Percentiles rank a stretch among this genome's conserved stretches.
These are phyloP conservation scores for Drosophila arawakana DNA, from an alignment of 1,140 invertebrate species.

Conservation along the genomic window DNA sequence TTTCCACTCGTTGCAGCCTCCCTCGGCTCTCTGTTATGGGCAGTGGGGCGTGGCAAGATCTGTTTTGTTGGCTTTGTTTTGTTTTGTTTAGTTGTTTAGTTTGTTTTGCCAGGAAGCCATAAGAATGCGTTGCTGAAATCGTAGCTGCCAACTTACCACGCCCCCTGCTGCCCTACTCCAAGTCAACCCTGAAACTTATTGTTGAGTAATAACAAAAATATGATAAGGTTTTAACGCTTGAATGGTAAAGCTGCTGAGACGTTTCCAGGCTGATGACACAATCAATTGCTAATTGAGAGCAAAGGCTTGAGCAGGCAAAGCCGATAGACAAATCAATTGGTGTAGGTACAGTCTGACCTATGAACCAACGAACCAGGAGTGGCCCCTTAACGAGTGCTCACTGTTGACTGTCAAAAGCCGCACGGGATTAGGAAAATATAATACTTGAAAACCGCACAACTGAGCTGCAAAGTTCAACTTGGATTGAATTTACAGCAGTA, in stretches of 20 bases:
- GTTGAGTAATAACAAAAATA: conserved; percentile 74
- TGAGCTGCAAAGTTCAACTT: conserved; percentile 66
- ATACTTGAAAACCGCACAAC: conserved; percentile 62
- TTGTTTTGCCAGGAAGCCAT: conserved; percentile 55
- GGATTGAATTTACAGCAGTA: conserved; percentile 66
- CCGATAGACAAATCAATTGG: conserved; percentile 11
- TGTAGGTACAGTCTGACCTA: background rate
- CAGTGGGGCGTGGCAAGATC: conserved; percentile 55
- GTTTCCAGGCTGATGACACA: conserved; percentile 37
- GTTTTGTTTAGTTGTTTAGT: conserved; percentile 1
- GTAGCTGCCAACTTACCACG: conserved; percentile 10
- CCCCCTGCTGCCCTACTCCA: conserved; percentile 17
- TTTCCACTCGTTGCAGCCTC: background rate
- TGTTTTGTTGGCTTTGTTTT: conserved; percentile 8
- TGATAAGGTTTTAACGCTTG: conserved; percentile 61
- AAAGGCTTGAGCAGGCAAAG: conserved; percentile 2
- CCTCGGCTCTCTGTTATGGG: conserved; percentile 18
- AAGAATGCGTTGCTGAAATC: conserved; percentile 55
- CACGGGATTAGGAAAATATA: conserved; percentile 58
- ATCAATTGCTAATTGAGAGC: conserved; percentile 27
- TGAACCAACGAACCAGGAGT: background rate
- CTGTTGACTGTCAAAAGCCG: conserved; percentile 22
- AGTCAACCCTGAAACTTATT: conserved; percentile 33
- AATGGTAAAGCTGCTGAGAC: conserved; percentile 27
- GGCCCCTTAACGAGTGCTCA: background rate